Conservation (phyloP, 2,797 vertebrate species). For the Semaprochilodus insignis region DNA sequence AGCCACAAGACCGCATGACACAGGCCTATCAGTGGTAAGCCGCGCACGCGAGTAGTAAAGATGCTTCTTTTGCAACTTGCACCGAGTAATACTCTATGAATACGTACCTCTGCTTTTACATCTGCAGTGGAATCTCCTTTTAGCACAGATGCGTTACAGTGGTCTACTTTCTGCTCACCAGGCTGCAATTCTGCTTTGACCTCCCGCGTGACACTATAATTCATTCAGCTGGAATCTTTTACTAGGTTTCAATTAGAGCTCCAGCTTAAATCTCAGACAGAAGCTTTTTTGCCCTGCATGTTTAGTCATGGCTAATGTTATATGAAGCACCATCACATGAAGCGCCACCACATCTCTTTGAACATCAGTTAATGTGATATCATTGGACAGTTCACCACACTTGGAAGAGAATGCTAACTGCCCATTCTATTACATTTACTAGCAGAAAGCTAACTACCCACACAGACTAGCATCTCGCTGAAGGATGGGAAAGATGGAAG, state of each 20-base stretch:
- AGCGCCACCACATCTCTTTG: neutral
- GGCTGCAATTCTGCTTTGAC: neutral
- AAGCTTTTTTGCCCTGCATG: too few species aligned
- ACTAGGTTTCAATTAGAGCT: neutral
- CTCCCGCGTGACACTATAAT: neutral
- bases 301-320: neutral
- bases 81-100: neutral
- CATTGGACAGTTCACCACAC: neutral
- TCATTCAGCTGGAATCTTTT: neutral
- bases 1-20: constrained; percentile 7
- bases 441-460: neutral
- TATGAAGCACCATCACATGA: neutral
- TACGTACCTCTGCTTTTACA: neutral
- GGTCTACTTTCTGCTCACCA: neutral
- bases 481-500: neutral
- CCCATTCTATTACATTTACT: neutral
- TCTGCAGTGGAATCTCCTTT: neutral
- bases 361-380: neutral
- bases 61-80: neutral
- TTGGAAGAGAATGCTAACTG: too few species aligned
- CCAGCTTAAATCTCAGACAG: neutral
- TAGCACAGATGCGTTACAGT: neutral
- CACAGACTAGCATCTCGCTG: neutral
- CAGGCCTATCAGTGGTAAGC: constrained; percentile 3
- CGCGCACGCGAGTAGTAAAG: neutral